phyloP scores from a whole-genome alignment of 2,888 invertebrate genomes.

The Rugalucina vietnamica region DNA sequence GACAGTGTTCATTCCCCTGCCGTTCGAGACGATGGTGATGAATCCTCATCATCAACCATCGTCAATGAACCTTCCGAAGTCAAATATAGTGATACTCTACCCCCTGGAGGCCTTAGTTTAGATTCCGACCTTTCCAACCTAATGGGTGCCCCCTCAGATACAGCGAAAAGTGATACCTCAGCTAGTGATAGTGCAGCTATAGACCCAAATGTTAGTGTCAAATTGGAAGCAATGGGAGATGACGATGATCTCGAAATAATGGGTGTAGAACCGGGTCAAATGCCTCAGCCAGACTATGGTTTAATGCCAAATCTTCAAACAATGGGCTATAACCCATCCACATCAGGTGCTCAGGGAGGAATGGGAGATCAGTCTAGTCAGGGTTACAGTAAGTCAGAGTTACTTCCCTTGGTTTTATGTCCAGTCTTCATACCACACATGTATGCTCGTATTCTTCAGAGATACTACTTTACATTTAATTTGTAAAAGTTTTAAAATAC shows the following conservation, averaged over 20 bases:
- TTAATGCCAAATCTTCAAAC: neutral
- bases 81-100: conserved; percentile 31
- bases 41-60: conserved; percentile 35
- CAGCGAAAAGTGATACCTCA: neutral
- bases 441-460: too few relatives aligned
- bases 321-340: conserved; percentile 4
- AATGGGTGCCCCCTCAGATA: neutral
- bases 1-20: neutral
- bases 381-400: conserved; percentile 12
- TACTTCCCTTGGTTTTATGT: neutral
- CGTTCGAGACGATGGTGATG: conserved; percentile 28
- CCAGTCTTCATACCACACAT: neutral
- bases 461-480: too few relatives aligned
- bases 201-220: neutral
- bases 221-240: conserved; percentile 1
- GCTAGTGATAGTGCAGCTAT: neutral
- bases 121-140: conserved; percentile 22
- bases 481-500: too few relatives aligned
- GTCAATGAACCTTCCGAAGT: conserved; percentile 27
- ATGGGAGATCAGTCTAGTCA: neutral
- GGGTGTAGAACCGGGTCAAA: conserved; percentile 16
- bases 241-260: conserved; percentile 14
- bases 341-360: conserved; percentile 6
- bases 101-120: conserved; percentile 41
- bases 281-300: neutral